Conservation (phyloP, 2,797 vertebrate genomes). For the Picus viridis region DNA sequence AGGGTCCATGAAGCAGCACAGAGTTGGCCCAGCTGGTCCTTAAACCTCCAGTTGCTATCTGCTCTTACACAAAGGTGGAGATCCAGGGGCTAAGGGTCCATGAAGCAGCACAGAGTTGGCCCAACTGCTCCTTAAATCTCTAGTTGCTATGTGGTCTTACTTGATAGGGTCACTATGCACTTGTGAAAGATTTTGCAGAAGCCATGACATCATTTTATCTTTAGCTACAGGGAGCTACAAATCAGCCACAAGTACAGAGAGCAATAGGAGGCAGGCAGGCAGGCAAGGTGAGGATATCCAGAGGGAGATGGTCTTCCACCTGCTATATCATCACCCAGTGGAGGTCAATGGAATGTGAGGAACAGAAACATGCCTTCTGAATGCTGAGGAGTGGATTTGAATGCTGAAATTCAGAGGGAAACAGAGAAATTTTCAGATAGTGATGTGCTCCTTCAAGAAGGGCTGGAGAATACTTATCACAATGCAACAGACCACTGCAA, state of each 20-base stretch:
- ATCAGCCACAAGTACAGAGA: fast-evolving
- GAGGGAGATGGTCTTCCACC: neutral
- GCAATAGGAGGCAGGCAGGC: neutral
- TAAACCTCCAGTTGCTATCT: neutral
- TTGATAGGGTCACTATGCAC: neutral
- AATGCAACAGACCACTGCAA: neutral
- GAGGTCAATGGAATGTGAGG: neutral
- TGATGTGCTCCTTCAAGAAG: neutral
- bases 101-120: neutral
- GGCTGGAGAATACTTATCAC: neutral
- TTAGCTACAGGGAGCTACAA: neutral
- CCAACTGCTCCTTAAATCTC: neutral
- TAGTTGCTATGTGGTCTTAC: neutral
- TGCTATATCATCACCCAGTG: neutral
- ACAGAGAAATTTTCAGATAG: neutral
- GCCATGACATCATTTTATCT: neutral
- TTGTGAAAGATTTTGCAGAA: neutral
- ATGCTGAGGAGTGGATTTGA: neutral
- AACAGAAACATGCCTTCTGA: neutral
- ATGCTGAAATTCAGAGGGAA: neutral
- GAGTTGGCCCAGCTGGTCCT: neutral
- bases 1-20: too few relatives aligned
- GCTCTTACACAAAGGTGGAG: too few relatives aligned
- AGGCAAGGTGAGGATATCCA: neutral
- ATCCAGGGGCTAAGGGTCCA: too few relatives aligned